Conservation (phyloP, 2,888 invertebrate species). For the Allolobophora icterica region DNA sequence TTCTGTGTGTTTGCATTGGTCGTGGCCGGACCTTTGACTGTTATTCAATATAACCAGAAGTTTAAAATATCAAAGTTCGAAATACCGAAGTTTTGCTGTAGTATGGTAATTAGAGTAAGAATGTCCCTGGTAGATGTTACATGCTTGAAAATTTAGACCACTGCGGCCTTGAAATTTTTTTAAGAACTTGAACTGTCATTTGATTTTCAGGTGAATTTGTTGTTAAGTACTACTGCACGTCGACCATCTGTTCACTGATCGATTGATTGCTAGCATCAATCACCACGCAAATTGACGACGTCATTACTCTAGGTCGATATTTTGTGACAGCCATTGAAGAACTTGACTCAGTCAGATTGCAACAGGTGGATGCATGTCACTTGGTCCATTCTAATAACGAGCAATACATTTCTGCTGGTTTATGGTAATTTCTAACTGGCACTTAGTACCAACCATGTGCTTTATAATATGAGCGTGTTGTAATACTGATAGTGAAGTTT, state of each 20-base stretch:
- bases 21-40: too few relatives aligned
- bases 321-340: slow-evolving; percentile 9
- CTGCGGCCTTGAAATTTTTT: neutral
- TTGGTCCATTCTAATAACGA: neutral
- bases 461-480: neutral
- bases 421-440: neutral
- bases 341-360: neutral
- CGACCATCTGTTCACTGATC: slow-evolving; percentile 17
- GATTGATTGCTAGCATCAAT: neutral
- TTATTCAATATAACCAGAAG: too few relatives aligned
- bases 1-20: too few relatives aligned
- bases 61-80: too few relatives aligned
- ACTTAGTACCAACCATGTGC: neutral
- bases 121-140: neutral
- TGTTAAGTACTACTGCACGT: neutral
- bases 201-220: neutral
- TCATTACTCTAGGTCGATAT: slow-evolving; percentile 1
- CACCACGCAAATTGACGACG: neutral
- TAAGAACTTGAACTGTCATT: neutral
- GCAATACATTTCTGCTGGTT: neutral
- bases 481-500: neutral
- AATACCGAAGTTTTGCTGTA: too few relatives aligned
- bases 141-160: too few relatives aligned
- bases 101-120: neutral
- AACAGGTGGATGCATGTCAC: neutral